These are phyloP conservation scores for Cairina moschata DNA, from an alignment of 2,113 vertebrate species.

Conservation along the genomic window DNA sequence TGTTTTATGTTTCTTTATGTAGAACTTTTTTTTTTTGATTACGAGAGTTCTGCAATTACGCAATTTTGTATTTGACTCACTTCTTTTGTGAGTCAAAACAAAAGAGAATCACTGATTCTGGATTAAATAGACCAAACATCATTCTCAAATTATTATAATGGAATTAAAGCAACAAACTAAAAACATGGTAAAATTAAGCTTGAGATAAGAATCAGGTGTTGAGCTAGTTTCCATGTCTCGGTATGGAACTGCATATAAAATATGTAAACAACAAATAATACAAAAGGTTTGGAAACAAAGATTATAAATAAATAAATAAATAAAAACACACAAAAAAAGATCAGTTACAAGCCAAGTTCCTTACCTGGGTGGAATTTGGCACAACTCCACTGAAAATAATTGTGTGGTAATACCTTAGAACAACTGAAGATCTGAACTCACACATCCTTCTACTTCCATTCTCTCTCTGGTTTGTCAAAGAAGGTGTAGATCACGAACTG, in stretches of 20 bases:
- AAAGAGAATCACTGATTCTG: not conserved
- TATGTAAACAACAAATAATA: not conserved
- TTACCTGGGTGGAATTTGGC: not conserved
- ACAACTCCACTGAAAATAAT: constrained; percentile 5
- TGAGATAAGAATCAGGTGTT: not conserved
- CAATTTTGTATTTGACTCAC: not conserved
- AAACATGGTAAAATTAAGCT: not conserved
- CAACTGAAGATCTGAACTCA: not conserved
- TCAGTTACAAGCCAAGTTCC: not conserved
- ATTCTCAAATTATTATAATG: not conserved
- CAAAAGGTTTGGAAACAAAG: not conserved
- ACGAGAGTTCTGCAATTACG: not conserved
- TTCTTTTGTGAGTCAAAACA: not conserved
- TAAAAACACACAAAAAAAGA: not conserved
- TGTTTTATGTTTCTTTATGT: not conserved
- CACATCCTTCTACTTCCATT: not conserved
- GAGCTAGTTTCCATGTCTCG: not conserved
- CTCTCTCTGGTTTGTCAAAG: not conserved
- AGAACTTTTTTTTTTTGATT: not conserved
- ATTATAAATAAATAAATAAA: not conserved
- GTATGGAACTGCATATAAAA: not conserved
- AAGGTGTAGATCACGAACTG: not conserved
- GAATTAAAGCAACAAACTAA: not conserved
- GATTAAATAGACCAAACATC: not conserved
- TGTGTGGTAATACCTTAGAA: not conserved